Percentiles rank a stretch among this genome's conserved stretches.
Evolutionary conservation across 2,888 invertebrate species (phyloP).

Genomic region (Deroplatys truncata): DNA sequence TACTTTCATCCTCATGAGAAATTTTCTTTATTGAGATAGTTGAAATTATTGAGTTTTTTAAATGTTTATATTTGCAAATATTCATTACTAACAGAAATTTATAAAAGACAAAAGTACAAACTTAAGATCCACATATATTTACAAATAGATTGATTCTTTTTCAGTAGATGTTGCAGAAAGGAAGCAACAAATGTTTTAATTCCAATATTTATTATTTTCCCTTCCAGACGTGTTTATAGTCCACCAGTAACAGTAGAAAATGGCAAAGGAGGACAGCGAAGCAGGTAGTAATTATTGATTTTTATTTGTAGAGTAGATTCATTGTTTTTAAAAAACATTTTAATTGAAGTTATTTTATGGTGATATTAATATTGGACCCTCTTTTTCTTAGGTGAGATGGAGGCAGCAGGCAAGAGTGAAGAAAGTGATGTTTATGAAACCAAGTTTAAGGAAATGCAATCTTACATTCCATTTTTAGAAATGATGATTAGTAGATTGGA

Average conservation of each 20-base stretch:
- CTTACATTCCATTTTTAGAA: constrained; percentile 69
- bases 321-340: neutral
- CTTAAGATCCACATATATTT: too few species aligned
- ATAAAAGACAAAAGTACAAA: too few species aligned
- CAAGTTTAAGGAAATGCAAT: constrained; percentile 52
- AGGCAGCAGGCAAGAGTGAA: neutral
- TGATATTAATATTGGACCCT: neutral
- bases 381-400: neutral
- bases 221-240: neutral
- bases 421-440: neutral
- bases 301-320: neutral
- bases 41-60: too few species aligned
- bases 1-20: too few species aligned
- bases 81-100: too few species aligned
- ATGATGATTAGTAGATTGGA: constrained; percentile 63
- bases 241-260: neutral
- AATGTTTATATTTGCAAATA: too few species aligned
- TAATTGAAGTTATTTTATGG: neutral
- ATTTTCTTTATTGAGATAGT: too few species aligned
- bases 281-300: neutral
- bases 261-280: neutral
- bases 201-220: neutral
- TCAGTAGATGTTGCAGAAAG: neutral
- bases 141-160: neutral
- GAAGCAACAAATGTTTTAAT: neutral